Evolutionary conservation across 1,140 invertebrate genomes (phyloP).

Genomic region (Myzus persicae): DNA sequence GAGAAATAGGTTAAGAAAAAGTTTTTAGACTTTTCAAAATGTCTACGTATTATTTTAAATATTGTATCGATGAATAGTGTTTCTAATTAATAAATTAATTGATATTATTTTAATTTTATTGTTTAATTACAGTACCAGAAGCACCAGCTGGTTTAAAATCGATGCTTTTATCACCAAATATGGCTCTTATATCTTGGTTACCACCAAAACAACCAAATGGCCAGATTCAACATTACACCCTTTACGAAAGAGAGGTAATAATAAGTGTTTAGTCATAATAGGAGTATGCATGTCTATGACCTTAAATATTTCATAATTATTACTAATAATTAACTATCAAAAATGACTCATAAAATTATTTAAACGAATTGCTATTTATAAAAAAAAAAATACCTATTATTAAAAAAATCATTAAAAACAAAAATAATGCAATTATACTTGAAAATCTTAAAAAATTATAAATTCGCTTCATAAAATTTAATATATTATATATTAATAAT

Average conservation of each 20-base stretch:
- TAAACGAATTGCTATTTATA: no score
- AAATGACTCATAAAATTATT: no score
- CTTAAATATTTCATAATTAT: not conserved
- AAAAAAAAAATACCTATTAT: no score
- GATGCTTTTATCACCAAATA: conserved; percentile 64
- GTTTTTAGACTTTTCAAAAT: not conserved
- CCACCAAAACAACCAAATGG: conserved; percentile 68
- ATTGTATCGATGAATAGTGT: not conserved
- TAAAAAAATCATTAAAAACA: no score
- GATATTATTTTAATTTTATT: not conserved
- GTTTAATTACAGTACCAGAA: conserved; percentile 65
- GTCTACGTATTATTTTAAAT: not conserved
- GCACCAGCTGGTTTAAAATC: conserved; percentile 67
- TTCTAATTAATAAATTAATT: not conserved
- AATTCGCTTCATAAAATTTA: no score
- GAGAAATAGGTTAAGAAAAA: not conserved
- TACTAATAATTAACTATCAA: not conserved
- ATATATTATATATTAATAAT: no score
- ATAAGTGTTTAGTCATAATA: not conserved
- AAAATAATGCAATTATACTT: not conserved
- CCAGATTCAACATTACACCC: conserved; percentile 65
- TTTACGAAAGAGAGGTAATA: conserved; percentile 65
- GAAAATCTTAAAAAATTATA: not conserved
- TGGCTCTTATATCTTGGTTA: conserved; percentile 66
- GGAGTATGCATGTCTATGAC: not conserved